Conservation (phyloP, 2,888 invertebrate genomes). For the Meghimatium bilineatum region DNA sequence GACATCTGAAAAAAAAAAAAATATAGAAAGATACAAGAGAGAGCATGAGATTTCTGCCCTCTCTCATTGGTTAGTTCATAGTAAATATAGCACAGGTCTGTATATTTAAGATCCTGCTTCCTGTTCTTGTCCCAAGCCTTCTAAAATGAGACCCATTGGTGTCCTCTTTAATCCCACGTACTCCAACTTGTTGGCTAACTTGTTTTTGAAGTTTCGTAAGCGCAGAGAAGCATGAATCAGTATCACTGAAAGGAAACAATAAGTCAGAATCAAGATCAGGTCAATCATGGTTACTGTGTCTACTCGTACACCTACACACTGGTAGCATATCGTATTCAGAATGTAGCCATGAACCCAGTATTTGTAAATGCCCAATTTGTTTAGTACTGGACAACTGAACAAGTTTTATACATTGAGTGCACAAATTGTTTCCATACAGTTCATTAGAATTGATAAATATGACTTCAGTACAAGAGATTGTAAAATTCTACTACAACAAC, state of each 20-base stretch:
- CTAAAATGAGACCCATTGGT: slow-evolving; percentile 88
- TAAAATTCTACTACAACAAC: too few relatives aligned
- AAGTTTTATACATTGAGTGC: too few relatives aligned
- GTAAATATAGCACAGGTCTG: neutral
- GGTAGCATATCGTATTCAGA: too few relatives aligned
- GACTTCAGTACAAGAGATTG: too few relatives aligned
- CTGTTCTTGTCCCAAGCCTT: slow-evolving; percentile 84
- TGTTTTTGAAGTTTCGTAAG: slow-evolving; percentile 86
- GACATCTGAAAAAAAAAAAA: neutral
- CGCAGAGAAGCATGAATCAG: slow-evolving; percentile 88
- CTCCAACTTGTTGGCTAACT: slow-evolving; percentile 86
- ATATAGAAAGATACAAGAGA: neutral
- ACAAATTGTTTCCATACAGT: too few relatives aligned
- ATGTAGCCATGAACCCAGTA: too few relatives aligned
- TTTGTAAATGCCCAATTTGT: too few relatives aligned
- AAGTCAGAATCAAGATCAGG: neutral
- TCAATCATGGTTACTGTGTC: too few relatives aligned
- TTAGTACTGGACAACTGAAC: too few relatives aligned
- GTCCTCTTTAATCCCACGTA: slow-evolving; percentile 83
- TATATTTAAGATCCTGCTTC: slow-evolving; percentile 68
- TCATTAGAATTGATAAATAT: too few relatives aligned
- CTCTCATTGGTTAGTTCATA: neutral
- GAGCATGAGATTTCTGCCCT: neutral
- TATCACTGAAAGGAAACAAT: slow-evolving; percentile 80
- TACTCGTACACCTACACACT: too few relatives aligned